These are phyloP conservation scores for Mercenaria mercenaria DNA, from an alignment of 1,140 invertebrate species.

Conservation along the genomic window DNA sequence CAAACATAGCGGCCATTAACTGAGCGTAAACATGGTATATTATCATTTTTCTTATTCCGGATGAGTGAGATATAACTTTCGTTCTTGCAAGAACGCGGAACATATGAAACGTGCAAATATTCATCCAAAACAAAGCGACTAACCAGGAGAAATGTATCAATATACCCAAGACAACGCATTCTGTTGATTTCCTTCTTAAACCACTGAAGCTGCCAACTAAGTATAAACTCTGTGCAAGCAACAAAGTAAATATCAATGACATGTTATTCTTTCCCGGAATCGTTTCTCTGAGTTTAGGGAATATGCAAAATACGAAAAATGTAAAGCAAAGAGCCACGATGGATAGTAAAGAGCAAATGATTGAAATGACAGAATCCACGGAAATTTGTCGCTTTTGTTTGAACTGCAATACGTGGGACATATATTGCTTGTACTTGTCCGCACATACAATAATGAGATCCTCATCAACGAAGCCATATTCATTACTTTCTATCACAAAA, in stretches of 20 bases:
- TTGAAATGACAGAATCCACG: neutral
- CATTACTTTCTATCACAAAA: neutral
- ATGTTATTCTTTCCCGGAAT: conserved; percentile 46
- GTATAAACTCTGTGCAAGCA: conserved; percentile 23
- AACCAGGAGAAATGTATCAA: conserved; percentile 19
- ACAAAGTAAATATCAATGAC: neutral
- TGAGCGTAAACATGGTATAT: neutral
- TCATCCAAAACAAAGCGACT: conserved; percentile 46
- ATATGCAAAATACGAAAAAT: neutral
- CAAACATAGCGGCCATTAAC: neutral
- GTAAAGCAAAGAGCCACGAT: neutral
- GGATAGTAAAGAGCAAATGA: neutral
- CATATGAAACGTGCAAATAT: conserved; percentile 56
- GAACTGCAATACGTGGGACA: neutral
- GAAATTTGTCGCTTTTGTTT: neutral
- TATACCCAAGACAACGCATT: conserved; percentile 4
- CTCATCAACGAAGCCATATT: neutral
- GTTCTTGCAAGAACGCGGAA: conserved; percentile 5
- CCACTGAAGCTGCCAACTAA: neutral
- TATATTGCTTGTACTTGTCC: neutral
- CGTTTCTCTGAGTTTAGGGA: neutral
- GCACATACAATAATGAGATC: neutral
- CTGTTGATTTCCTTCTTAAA: neutral
- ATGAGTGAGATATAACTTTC: neutral
- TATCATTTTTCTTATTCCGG: neutral